Evolutionary conservation across 2,113 vertebrate genomes (phyloP), one percentile per base, ranked within the genome.

Genomic region (Ornithorhynchus anatinus): DNA sequence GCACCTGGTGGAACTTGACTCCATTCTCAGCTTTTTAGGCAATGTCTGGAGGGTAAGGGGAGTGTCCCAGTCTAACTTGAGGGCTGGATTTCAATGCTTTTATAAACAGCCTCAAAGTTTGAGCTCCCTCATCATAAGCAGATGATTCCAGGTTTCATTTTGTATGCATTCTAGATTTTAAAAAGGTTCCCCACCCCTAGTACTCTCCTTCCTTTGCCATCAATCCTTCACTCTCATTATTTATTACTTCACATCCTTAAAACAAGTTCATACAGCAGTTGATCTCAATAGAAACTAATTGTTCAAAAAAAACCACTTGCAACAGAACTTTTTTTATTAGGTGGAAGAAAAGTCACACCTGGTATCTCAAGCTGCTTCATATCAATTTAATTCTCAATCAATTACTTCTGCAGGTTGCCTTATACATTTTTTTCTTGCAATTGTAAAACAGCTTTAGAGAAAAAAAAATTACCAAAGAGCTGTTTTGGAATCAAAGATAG

Each of bases 221-320:
- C 40, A 50, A 22, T 25, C 14, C 13, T 50, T 11, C 59, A 4
- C 27, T 68, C 32, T 74, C 27, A 19, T 45, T 72, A 63, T 17
- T 69, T 80, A 36, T 5, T 45, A 25, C 4, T 32, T 66, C 57
- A 51, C 8, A 60, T 36, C 5, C 48, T 7, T 27, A 23, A 37
- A 69, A 44, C 17, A 63, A 53, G 72, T 75, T 50, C 33, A 37
- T 6, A 50, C 20, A 50, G 31, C 71, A 68, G 71, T 70, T 40
- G 62, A 15, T 72, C 23, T 77, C 17, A 61, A 0, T 43, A 17
- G 22, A 1, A 53, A 60, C 11, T 44, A 59, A 63, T 31, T 75
- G 5, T 31, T 59, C 8, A 62, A 19, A 50, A 27, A 43, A 35
- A 19, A 69, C 3, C 35, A 77, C 33, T 61, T 72, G 25, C 27